Base-by-base conservation (phyloP, 2,888 invertebrate species). In the Synergus laeviventris region DNA sequence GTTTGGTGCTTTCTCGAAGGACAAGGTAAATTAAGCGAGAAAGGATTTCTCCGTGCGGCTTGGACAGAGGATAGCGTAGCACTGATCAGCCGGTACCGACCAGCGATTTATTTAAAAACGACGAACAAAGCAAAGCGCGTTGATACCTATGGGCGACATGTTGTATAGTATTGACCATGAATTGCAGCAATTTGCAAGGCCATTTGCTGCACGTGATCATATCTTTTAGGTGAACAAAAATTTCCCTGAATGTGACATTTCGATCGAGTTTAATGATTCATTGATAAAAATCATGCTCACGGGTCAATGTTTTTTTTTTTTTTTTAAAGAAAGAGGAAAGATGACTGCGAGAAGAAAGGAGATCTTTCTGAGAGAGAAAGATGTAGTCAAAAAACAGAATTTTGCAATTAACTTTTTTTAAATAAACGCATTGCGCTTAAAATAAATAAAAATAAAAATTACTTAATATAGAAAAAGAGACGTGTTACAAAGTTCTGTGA, bases 41-140 rank as follows among this genome's bases (percentile, higher is more conserved):
- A 70, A 70, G 49, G 70, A 70, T 70, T 70, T 70, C 70, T 49
- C 70, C 70, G 70, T 70, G 70, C 36, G 9, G 24, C 70, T 70
- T 49, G 70, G n/a, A 70, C 70, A 49, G 70, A 70, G 70, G 70
- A 70, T 70, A 70, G 70, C 49, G 70, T 49, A 8, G 49, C 31
- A 70, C 70, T 70, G 70, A 70, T 70, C 70, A 70, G 45, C 49
- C 45, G 45, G 31, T 49, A 49, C 70, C 12, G 45, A n/a, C 70
- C 11, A 49, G 31, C 70, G 45, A 70, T 70, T 70, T 70, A 70
- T 70, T 70, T 70, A 49, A 70, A 70, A 70, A 49, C 70, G 45
- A 70, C 45, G n/a, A 70, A 70, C 70, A 70, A 70, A 70, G 45
- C 45, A 70, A 45, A 70, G 70, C 70, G 70, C 70, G 70, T 49